Conservation (phyloP, 2,888 invertebrate genomes). For the Sarcophaga subvicina region DNA sequence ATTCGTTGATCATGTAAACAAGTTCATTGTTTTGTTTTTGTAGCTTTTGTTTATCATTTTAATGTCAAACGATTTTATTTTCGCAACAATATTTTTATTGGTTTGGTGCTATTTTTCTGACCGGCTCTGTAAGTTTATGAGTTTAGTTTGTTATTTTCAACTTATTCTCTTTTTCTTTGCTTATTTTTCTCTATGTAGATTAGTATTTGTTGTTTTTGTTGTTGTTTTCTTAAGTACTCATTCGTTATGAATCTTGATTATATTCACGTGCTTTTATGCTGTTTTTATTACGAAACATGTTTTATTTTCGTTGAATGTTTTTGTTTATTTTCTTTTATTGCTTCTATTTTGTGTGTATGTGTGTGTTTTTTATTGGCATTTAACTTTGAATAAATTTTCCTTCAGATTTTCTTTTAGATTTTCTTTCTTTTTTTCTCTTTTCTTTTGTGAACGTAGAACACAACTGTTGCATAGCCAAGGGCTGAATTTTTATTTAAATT, state of each 20-base stretch:
- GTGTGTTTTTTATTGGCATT: slow-evolving; percentile 36
- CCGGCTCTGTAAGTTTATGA: too few relatives aligned
- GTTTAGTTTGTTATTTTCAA: too few relatives aligned
- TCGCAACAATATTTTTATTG: too few relatives aligned
- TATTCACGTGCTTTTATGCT: slow-evolving; percentile 48
- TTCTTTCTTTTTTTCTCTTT: slow-evolving; percentile 13
- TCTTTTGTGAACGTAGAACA: neutral
- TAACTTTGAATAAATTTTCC: slow-evolving; percentile 42
- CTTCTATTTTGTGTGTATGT: neutral
- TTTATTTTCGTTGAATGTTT: slow-evolving; percentile 24
- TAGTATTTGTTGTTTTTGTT: neutral
- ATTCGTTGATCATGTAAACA: too few relatives aligned
- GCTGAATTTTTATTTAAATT: too few relatives aligned
- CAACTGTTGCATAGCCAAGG: slow-evolving; percentile 62
- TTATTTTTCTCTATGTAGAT: slow-evolving; percentile 27
- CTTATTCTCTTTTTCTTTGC: neutral
- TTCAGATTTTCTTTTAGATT: slow-evolving; percentile 25
- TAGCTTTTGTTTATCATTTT: too few relatives aligned
- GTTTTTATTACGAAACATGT: slow-evolving; percentile 32
- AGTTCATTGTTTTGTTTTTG: too few relatives aligned
- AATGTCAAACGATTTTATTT: too few relatives aligned
- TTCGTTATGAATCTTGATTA: slow-evolving; percentile 50
- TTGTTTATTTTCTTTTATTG: neutral
- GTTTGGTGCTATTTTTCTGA: too few relatives aligned
- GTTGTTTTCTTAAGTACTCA: slow-evolving; percentile 31